These are phyloP conservation scores for Bradypus variegatus DNA, from an alignment of 2,797 vertebrate species.

Conservation along the genomic window DNA sequence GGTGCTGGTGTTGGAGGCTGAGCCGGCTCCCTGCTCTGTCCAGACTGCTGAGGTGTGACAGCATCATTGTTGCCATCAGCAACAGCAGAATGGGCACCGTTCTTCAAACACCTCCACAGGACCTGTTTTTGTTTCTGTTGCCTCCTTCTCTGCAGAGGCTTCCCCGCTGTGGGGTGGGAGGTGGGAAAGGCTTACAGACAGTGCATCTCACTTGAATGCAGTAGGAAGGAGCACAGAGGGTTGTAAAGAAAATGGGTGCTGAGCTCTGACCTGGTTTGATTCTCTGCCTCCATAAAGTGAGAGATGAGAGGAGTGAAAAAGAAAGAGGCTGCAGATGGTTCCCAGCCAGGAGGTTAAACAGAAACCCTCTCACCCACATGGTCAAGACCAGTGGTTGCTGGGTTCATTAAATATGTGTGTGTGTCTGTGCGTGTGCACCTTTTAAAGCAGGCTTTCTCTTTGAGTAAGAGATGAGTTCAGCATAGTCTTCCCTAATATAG, in stretches of 20 bases:
- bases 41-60: background rate
- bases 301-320: background rate
- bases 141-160: background rate
- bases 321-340: background rate
- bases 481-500: background rate
- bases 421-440: background rate
- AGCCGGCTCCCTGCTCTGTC: background rate
- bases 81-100: background rate
- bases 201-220: background rate
- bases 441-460: background rate
- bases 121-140: background rate
- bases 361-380: background rate
- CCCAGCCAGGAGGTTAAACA: background rate
- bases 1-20: background rate
- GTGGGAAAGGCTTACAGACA: background rate
- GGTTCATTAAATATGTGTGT: background rate
- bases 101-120: background rate
- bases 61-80: accelerated
- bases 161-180: background rate
- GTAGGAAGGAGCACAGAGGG: background rate
- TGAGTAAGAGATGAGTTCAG: background rate
- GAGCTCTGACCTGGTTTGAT: background rate
- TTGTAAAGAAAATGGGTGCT: background rate
- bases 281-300: background rate
- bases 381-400: background rate